Evolutionary conservation across 2,113 vertebrate species (phyloP), one percentile per base, ranked within the genome.

Genomic region (Petromus typicus): DNA sequence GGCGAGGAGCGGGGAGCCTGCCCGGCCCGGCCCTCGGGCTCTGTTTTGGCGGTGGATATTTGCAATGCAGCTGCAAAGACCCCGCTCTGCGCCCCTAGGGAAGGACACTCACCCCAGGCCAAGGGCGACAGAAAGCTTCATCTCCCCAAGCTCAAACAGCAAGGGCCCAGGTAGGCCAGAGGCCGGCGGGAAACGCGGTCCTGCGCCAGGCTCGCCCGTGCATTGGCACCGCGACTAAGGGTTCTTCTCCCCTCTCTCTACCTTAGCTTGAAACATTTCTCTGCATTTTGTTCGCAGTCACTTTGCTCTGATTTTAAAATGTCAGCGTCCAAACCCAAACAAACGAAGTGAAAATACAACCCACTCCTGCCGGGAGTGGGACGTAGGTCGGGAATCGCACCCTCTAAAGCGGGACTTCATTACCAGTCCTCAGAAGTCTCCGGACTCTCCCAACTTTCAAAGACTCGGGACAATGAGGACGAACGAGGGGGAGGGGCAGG

Each of bases 391-490:
- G 43, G 66, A 69, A 90, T 8, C 30, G 69, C 56, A 66, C 45
- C 64, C 56, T 69, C 76, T 69, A 34, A 34, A 87, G 83, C 30
- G 79, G 37, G 75, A 84, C 91, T 95, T 97, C 45, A 76, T 91
- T 69, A 45, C 73, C 95, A 95, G 92, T 95, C 86, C 57, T 92
- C 78, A 90, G 87, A 94, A 95, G 92, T 92, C 82, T 90, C 91
- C 7, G 1, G 75, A 84, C 86, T 95, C 93, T 80, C 45, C 95
- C 73, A 97, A 97, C 96, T 97, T 96, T 96, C 89, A 91, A 95
- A 93, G 93, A 80, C 63, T 51, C 69, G 0, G 86, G 43, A 96
- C 93, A 96, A 89, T 89, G 78, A 43, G 22, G 56, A 40, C 34
- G 14, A 71, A 81, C 1, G 88, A 51, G 66, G 71, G 73, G 69